Conservation (phyloP, 2,113 vertebrate species). For the Anthoscopus minutus region DNA sequence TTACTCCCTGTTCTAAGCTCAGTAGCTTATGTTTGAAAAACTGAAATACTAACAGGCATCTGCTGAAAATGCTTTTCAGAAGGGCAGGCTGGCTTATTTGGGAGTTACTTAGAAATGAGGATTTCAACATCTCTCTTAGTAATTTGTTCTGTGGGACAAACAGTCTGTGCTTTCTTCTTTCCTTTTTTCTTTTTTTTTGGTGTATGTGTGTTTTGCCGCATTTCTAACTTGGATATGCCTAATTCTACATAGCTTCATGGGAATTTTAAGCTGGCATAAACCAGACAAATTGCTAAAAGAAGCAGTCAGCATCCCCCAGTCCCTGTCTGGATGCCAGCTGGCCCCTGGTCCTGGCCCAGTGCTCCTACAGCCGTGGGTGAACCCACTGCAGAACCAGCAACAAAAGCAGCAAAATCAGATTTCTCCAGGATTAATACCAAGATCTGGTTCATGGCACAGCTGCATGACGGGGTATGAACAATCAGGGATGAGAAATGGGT, state of each 20-base stretch:
- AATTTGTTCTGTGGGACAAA: neutral
- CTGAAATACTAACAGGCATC: neutral
- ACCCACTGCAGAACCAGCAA: neutral
- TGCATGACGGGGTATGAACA: neutral
- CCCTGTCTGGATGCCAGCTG: neutral
- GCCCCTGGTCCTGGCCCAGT: neutral
- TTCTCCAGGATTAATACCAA: neutral
- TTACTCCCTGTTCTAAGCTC: neutral
- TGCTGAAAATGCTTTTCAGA: neutral
- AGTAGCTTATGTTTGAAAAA: neutral
- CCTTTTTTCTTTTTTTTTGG: neutral
- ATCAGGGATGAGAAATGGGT: neutral
- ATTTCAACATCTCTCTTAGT: neutral
- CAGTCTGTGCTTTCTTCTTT: neutral
- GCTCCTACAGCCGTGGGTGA: neutral
- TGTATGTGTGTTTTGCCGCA: neutral
- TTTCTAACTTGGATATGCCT: neutral
- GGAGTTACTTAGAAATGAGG: neutral
- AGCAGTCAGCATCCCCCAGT: neutral
- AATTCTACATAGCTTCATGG: fast-evolving
- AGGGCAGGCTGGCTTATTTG: neutral
- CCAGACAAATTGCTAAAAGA: neutral
- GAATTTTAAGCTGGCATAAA: neutral
- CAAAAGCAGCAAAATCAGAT: neutral
- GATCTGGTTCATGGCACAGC: neutral